Conservation (phyloP, 2,888 invertebrate species). For the Pogonocherus hispidulus region DNA sequence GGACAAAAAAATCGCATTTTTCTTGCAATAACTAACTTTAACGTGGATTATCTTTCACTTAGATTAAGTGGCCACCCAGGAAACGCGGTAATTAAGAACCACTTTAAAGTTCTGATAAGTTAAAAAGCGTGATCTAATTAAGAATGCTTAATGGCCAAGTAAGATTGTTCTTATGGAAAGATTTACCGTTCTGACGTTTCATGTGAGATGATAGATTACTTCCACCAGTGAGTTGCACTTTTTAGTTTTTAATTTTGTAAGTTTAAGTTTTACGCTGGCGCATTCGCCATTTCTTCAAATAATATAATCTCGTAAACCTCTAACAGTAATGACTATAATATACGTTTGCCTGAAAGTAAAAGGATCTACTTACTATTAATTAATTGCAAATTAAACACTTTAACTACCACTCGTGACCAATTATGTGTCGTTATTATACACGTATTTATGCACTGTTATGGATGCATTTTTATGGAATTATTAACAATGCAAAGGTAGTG, state of each 20-base stretch:
- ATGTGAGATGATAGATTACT: slow-evolving; percentile 25
- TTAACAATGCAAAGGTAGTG: too few species aligned
- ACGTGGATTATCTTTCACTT: too few species aligned
- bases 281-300: slow-evolving; percentile 15
- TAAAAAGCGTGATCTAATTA: slow-evolving; percentile 37
- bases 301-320: background rate
- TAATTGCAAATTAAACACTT: background rate
- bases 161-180: slow-evolving; percentile 21
- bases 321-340: background rate
- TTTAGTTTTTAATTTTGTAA: slow-evolving; percentile 17
- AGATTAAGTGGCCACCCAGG: background rate
- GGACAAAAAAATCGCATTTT: too few species aligned
- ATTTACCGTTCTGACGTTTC: slow-evolving; percentile 8
- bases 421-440: too few species aligned
- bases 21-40: too few species aligned
- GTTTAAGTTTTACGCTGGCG: slow-evolving; percentile 15
- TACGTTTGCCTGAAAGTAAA: background rate
- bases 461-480: too few species aligned
- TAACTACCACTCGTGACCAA: too few species aligned
- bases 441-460: too few species aligned
- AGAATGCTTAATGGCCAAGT: slow-evolving; percentile 16
- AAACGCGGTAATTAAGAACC: slow-evolving; percentile 28
- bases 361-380: background rate
- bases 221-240: slow-evolving; percentile 22
- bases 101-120: slow-evolving; percentile 28